phyloP scores from a whole-genome alignment of 2,888 invertebrate species.

The Pediacus dermestoides region DNA sequence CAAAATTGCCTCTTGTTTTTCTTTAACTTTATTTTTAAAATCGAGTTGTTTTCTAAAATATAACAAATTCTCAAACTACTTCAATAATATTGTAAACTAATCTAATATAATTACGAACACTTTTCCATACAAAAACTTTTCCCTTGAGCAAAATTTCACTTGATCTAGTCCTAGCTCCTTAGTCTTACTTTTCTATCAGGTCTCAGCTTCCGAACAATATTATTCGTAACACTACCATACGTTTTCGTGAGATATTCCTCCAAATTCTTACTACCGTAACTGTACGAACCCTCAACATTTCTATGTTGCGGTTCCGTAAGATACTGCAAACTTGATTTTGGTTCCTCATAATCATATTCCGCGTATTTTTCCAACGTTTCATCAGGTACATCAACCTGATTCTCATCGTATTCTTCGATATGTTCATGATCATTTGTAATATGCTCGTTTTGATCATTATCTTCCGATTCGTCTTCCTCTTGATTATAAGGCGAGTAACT shows the following conservation, averaged over 20 bases:
- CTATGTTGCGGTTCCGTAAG: neutral
- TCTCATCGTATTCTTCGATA: conserved; percentile 12
- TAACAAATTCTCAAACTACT: too few species aligned
- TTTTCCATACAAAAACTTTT: too few species aligned
- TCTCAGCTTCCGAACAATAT: too few species aligned
- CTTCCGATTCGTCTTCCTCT: conserved; percentile 8
- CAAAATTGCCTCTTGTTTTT: too few species aligned
- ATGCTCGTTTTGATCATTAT: conserved; percentile 11
- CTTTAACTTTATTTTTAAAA: too few species aligned
- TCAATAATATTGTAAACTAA: too few species aligned
- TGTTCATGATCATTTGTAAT: conserved; percentile 9
- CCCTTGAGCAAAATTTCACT: too few species aligned
- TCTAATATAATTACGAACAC: too few species aligned
- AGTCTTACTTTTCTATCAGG: too few species aligned
- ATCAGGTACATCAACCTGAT: conserved; percentile 10
- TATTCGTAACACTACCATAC: conserved; percentile 7
- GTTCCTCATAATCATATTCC: conserved; percentile 17
- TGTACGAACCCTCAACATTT: conserved; percentile 1
- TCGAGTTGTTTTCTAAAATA: too few species aligned
- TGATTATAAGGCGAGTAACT: neutral
- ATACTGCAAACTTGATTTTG: conserved; percentile 11
- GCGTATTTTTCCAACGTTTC: conserved; percentile 13
- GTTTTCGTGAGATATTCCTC: conserved; percentile 1
- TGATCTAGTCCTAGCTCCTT: too few species aligned
- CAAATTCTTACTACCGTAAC: conserved; percentile 5